These are phyloP conservation scores for Balaenoptera acutorostrata DNA, from an alignment of 2,113 vertebrate species.

Conservation along the genomic window DNA sequence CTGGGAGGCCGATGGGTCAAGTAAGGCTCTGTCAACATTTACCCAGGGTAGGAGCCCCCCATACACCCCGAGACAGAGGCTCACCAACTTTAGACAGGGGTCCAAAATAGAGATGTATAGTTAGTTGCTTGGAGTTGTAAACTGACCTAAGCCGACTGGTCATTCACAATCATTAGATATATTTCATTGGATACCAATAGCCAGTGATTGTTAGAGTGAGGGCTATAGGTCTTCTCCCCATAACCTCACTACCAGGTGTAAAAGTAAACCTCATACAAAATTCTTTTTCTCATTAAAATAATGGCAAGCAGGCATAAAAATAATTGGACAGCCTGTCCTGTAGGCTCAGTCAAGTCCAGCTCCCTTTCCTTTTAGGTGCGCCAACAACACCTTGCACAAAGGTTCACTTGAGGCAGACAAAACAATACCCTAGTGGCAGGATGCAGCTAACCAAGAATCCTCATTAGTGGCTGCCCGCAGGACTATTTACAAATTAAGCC, in stretches of 20 bases:
- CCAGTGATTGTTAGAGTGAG: not conserved
- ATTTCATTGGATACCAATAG: not conserved
- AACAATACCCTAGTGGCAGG: not conserved
- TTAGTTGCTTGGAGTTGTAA: not conserved
- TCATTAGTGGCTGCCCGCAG: not conserved
- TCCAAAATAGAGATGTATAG: not conserved
- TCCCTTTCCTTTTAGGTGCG: not conserved
- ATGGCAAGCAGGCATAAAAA: slow-evolving; percentile 8
- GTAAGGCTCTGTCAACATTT: not conserved
- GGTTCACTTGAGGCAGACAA: not conserved
- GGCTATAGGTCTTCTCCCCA: not conserved
- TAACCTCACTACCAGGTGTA: not conserved
- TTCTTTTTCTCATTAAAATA: slow-evolving; percentile 37
- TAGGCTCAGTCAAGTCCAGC: not conserved
- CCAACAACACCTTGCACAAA: not conserved
- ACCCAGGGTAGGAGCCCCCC: not conserved
- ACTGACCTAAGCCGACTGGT: not conserved
- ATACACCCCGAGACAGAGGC: not conserved
- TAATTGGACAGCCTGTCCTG: not conserved
- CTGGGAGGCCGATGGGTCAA: not conserved
- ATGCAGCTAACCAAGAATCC: slow-evolving; percentile 1
- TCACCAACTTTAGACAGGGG: not conserved
- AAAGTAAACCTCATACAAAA: slow-evolving; percentile 7
- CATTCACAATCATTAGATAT: not conserved
- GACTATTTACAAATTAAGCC: not conserved